Percentiles rank a stretch among this genome's conserved stretches.
Evolutionary conservation across 2,888 invertebrate species (phyloP).

Genomic region (Meteorus cinctellus): DNA sequence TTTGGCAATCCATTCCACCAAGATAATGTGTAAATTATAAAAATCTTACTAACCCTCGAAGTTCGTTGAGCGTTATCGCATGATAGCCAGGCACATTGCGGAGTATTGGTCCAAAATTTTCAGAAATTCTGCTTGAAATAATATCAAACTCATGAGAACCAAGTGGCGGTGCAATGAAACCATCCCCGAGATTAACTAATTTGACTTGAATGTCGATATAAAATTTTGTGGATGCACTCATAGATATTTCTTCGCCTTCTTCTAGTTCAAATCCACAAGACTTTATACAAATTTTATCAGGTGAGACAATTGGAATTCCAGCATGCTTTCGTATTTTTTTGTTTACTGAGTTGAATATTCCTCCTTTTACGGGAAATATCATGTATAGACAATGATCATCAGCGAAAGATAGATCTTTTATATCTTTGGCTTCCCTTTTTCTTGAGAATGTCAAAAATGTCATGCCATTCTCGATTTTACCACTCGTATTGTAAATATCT

Average conservation of each 20-base stretch:
- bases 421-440: conserved; percentile 84
- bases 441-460: conserved; percentile 87
- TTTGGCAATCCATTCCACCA: too few relatives aligned
- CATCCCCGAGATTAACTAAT: conserved; percentile 84
- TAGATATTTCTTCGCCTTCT: conserved; percentile 77
- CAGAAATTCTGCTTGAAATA: conserved; percentile 80
- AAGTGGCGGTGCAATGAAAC: conserved; percentile 82
- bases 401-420: conserved; percentile 86
- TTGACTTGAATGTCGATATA: conserved; percentile 84
- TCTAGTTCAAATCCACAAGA: conserved; percentile 84
- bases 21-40: conserved; percentile 1
- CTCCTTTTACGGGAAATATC: conserved; percentile 91
- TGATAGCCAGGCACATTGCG: conserved; percentile 81
- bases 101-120: conserved; percentile 79
- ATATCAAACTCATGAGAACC: conserved; percentile 84
- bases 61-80: conserved; percentile 80
- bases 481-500: conserved; percentile 82
- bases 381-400: conserved; percentile 88
- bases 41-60: conserved; percentile 76
- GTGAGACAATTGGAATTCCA: conserved; percentile 81
- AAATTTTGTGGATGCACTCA: conserved; percentile 80
- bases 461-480: conserved; percentile 83
- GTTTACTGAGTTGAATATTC: conserved; percentile 86
- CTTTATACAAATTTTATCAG: conserved; percentile 86
- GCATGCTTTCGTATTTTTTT: conserved; percentile 90